These are phyloP conservation scores for Sminthopsis crassicaudata DNA, from an alignment of 2,113 vertebrate genomes.

Conservation along the genomic window DNA sequence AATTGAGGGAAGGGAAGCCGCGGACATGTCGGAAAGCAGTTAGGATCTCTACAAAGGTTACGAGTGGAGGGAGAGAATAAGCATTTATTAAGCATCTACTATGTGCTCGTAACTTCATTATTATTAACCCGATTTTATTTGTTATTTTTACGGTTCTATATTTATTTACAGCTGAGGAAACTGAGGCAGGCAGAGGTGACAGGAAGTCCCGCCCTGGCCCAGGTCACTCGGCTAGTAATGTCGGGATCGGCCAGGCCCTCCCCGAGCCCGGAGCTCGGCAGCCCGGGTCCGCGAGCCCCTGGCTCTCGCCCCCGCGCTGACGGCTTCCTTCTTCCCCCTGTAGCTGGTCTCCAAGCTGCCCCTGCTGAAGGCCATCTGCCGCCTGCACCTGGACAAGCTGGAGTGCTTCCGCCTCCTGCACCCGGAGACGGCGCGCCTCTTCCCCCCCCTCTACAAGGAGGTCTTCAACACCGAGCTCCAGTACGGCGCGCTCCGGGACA, in stretches of 20 bases:
- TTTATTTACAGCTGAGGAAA: background rate
- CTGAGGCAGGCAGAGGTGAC: background rate
- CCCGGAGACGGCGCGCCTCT: conserved; percentile 90
- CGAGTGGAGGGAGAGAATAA: background rate
- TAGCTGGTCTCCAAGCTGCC: conserved; percentile 94
- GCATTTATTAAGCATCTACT: background rate
- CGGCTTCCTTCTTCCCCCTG: background rate
- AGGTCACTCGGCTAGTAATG: background rate
- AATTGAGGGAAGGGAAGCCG: background rate
- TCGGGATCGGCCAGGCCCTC: too few species aligned
- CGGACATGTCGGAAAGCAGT: background rate
- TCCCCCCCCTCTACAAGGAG: conserved; percentile 92
- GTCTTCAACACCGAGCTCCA: conserved; percentile 92
- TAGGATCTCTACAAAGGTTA: background rate
- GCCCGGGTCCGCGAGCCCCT: too few species aligned
- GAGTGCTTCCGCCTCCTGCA: conserved; percentile 93
- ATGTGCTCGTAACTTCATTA: background rate
- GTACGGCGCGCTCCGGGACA: conserved; percentile 89
- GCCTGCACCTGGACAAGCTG: conserved; percentile 94
- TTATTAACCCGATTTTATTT: background rate
- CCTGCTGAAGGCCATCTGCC: conserved; percentile 93
- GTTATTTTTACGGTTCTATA: too few species aligned
- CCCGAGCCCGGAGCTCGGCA: too few species aligned
- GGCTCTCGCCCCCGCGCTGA: too few species aligned
- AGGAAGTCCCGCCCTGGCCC: background rate